These are phyloP conservation scores for Eristalinus aeneus DNA, from an alignment of 2,888 invertebrate species.

Conservation along the genomic window DNA sequence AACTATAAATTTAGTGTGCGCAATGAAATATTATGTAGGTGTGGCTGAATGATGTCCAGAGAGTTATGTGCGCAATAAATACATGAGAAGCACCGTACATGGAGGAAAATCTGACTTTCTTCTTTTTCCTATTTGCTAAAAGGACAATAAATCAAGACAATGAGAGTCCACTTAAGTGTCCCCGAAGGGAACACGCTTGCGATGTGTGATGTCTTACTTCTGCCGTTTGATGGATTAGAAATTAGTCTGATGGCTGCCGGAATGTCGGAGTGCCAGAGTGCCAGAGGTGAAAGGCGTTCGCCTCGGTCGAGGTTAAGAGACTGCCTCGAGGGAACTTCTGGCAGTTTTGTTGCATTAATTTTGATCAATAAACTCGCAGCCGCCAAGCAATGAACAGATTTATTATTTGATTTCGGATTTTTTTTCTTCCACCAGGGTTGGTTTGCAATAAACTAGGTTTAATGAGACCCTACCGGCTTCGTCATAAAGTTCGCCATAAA, in stretches of 20 bases:
- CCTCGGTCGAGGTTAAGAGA: slow-evolving; percentile 43
- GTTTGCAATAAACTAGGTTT: background rate
- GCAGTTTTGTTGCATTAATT: background rate
- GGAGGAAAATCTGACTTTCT: slow-evolving; percentile 65
- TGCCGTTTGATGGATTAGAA: slow-evolving; percentile 65
- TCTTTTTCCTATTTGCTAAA: slow-evolving; percentile 62
- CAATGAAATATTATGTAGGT: slow-evolving; percentile 70
- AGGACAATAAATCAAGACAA: slow-evolving; percentile 68
- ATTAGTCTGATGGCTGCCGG: slow-evolving; percentile 48
- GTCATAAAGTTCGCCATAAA: background rate
- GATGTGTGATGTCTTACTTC: slow-evolving; percentile 64
- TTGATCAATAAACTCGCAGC: slow-evolving; percentile 7
- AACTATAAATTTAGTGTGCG: slow-evolving; percentile 69
- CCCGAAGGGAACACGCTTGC: slow-evolving; percentile 57
- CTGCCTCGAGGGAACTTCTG: background rate
- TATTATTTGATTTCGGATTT: background rate
- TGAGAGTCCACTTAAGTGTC: slow-evolving; percentile 65
- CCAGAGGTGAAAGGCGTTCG: slow-evolving; percentile 53
- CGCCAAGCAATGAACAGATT: background rate
- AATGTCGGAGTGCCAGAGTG: background rate
- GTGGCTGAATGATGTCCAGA: slow-evolving; percentile 68
- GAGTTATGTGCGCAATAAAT: slow-evolving; percentile 53
- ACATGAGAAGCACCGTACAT: background rate
- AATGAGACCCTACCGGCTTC: background rate
- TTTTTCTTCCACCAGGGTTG: background rate